phyloP scores from a whole-genome alignment of 2,797 vertebrate genomes.

The Peromyscus aztecus region DNA sequence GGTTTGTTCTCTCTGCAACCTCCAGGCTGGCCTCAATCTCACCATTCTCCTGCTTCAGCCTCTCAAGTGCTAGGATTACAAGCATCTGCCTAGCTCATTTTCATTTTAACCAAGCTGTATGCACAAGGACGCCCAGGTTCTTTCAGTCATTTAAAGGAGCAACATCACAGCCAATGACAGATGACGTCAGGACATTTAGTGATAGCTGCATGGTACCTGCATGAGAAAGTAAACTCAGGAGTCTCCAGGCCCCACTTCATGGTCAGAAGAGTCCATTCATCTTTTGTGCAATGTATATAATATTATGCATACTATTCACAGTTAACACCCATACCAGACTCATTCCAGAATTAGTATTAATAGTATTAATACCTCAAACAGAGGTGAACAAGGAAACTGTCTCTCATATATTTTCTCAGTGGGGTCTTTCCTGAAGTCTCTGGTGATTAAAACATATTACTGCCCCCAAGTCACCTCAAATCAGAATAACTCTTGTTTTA shows the following conservation, averaged over 20 bases:
- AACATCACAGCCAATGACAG: not conserved
- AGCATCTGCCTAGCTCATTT: not conserved
- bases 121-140: not conserved
- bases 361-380: not conserved
- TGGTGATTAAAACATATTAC: slow-evolving; percentile 38
- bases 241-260: not conserved
- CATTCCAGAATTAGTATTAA: slow-evolving; percentile 8
- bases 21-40: not conserved
- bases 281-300: not conserved
- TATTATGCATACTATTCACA: not conserved
- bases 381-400: not conserved
- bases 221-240: not conserved
- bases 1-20: not conserved
- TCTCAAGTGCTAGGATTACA: not conserved
- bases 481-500: slow-evolving; percentile 59
- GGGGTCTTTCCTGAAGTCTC: not conserved
- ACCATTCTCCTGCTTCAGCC: not conserved
- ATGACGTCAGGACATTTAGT: not conserved
- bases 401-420: not conserved
- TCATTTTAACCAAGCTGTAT: slow-evolving; percentile 9
- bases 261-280: not conserved
- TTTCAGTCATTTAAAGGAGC: not conserved
- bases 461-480: not conserved
- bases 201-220: not conserved
- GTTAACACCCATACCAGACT: not conserved